phyloP scores from a whole-genome alignment of 2,113 vertebrate genomes.

The Ceyx margarethae region DNA sequence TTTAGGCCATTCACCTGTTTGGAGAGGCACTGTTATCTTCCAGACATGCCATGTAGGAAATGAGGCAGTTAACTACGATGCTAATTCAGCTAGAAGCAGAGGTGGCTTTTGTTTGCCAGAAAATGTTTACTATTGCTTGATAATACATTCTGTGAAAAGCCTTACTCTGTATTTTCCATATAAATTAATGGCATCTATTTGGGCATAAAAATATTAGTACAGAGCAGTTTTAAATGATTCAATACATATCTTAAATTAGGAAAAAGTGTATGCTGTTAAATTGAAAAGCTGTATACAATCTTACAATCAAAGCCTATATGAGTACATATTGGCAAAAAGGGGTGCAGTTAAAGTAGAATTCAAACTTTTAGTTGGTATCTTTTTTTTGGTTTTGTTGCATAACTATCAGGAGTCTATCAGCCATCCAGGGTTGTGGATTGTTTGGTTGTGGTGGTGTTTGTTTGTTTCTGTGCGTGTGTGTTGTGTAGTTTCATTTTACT shows the following conservation, averaged over 20 bases:
- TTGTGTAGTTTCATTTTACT: neutral
- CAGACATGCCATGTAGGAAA: neutral
- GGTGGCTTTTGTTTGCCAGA: neutral
- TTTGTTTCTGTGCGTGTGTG: neutral
- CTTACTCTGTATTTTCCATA: neutral
- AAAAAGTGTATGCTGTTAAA: neutral
- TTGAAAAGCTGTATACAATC: neutral
- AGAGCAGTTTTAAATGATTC: neutral
- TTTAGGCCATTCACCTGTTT: neutral
- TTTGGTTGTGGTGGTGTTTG: neutral
- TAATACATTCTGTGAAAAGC: neutral
- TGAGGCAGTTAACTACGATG: neutral
- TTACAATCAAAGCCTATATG: neutral
- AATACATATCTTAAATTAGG: neutral
- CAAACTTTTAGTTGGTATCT: neutral
- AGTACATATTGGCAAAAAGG: neutral
- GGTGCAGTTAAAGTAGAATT: neutral
- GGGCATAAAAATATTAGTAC: neutral
- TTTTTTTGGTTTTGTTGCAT: neutral
- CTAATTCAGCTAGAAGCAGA: slow-evolving; percentile 1
- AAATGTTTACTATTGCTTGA: neutral
- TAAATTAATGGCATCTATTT: neutral
- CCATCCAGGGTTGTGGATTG: neutral
- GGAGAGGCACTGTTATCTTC: neutral
- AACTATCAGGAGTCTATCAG: neutral